Evolutionary conservation across 2,113 vertebrate genomes (phyloP), one percentile per base, ranked within the genome.

Genomic region (Cephalopterus ornatus): DNA sequence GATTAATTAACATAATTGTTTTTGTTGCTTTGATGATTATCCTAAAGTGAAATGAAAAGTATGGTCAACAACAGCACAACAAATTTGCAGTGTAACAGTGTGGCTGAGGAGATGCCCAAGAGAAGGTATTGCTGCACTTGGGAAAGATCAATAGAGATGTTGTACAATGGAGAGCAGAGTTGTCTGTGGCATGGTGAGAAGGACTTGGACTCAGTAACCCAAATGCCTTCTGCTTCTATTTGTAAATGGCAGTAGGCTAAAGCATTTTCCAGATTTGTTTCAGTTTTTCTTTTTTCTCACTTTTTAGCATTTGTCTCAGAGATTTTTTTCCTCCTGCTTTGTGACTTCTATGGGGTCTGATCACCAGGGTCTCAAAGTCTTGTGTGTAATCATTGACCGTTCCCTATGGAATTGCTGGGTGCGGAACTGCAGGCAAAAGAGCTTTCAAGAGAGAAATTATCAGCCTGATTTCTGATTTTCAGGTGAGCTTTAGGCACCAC

Each of bases 281-380:
- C 58, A 28, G 8, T 92, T 52, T 41, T 27, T 26, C 17, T 42
- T 46, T 21, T 21, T 58, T 30, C 39, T 66, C 11, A 5, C 4
- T 73, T 80, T 52, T 68, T 92, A 20, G 22, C 61, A 62, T 88
- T 90, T 87, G 39, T 41, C 61, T 33, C 24, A 14, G 4, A 33
- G 50, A 19, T 39, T 39, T 94, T 91, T 91, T 92, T 88, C 42
- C 42, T 41, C 39, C 78, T 75, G 35, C 37, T 55, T 44, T 89
- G 50, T 14, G 59, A 70, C 39, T 59, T 42, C 39, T 39, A 3
- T 6, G 1, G 18, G 9, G 21, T 71, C 55, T 70, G 18, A 49
- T 50, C 68, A 37, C 4, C 15, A 24, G 7, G 12, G 9, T 53
- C 73, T 71, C 37, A 46, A 21, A 37, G 37, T 81, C 55, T 50